These are phyloP conservation scores for Sarcophaga peregrina DNA, from an alignment of 1,140 invertebrate genomes.

Conservation along the genomic window DNA sequence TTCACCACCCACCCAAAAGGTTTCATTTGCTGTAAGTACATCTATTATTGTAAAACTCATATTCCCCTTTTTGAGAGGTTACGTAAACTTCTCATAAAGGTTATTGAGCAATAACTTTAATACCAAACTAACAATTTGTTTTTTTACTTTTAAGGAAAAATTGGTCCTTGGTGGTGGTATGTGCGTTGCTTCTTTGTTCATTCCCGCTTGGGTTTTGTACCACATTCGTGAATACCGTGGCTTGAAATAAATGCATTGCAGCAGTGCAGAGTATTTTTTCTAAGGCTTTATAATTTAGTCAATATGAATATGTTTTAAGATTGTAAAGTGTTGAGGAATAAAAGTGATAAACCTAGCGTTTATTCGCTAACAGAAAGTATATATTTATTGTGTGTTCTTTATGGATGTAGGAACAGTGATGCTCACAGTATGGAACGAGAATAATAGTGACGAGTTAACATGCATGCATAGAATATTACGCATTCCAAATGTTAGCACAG, in stretches of 20 bases:
- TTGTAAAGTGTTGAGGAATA: constrained; percentile 51
- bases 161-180: constrained; percentile 61
- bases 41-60: background rate
- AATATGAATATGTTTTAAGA: constrained; percentile 47
- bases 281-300: constrained; percentile 47
- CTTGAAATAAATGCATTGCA: constrained; percentile 53
- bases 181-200: constrained; percentile 57
- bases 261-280: background rate
- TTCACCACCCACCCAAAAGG: constrained; percentile 58
- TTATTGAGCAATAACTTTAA: background rate
- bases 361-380: too few species aligned
- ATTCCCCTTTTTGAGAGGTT: constrained; percentile 47
- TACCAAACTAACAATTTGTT: background rate
- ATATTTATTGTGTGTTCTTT: too few species aligned
- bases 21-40: constrained; percentile 61
- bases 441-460: too few species aligned
- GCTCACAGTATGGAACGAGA: too few species aligned
- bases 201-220: constrained; percentile 63
- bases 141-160: constrained; percentile 57
- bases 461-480: too few species aligned
- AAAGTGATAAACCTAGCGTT: too few species aligned
- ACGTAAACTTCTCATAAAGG: constrained; percentile 54
- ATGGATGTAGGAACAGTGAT: too few species aligned
- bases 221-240: constrained; percentile 62
- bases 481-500: too few species aligned